phyloP scores from a whole-genome alignment of 2,797 vertebrate species.

The Sorex maritimensis region DNA sequence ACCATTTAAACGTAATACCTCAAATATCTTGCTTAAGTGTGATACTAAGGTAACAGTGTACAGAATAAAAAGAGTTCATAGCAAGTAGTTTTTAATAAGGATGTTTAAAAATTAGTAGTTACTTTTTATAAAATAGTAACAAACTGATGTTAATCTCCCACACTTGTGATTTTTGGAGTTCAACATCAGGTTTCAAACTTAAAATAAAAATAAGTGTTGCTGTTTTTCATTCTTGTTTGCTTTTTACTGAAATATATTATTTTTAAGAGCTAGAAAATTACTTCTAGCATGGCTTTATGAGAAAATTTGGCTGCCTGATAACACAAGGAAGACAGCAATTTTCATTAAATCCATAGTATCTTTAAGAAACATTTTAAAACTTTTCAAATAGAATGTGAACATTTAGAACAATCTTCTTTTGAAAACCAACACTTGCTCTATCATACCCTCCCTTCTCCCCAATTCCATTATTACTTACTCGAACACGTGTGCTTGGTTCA shows the following conservation, averaged over 20 bases:
- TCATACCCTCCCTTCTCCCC: constrained; percentile 18
- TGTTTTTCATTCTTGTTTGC: constrained; percentile 44
- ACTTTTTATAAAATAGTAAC: constrained; percentile 49
- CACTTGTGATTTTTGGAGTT: constrained; percentile 57
- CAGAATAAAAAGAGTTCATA: constrained; percentile 11
- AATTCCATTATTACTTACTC: constrained; percentile 92
- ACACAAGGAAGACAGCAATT: constrained; percentile 71
- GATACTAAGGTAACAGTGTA: not conserved
- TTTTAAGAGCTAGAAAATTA: constrained; percentile 63
- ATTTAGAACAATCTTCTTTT: constrained; percentile 60
- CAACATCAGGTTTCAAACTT: constrained; percentile 32
- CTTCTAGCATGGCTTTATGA: constrained; percentile 70
- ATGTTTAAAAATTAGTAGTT: constrained; percentile 50
- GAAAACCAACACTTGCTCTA: constrained; percentile 36
- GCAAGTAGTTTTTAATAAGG: constrained; percentile 16
- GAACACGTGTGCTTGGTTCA: constrained; percentile 94
- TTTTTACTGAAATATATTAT: constrained; percentile 69
- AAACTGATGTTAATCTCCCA: constrained; percentile 46
- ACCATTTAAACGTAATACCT: constrained; percentile 10
- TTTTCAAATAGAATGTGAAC: not conserved
- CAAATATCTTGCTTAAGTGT: constrained; percentile 3
- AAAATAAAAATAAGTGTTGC: constrained; percentile 33
- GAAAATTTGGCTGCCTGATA: constrained; percentile 62
- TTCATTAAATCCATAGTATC: constrained; percentile 68
- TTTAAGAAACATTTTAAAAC: constrained; percentile 70